phyloP scores from a whole-genome alignment of 2,113 vertebrate species.

The Dasypus novemcinctus region DNA sequence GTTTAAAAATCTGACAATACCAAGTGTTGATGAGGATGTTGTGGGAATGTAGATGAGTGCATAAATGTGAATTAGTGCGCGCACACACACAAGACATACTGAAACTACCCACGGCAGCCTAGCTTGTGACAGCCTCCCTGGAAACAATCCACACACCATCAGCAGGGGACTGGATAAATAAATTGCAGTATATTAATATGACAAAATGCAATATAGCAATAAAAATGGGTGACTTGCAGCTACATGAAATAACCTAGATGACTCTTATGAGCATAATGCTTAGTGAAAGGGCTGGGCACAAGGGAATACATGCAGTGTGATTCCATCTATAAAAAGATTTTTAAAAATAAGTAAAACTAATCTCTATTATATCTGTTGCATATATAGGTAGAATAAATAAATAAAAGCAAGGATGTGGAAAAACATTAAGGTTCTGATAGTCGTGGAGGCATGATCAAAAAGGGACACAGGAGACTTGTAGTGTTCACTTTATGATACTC shows the following conservation, averaged over 20 bases:
- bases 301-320: not conserved
- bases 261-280: not conserved
- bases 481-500: not conserved
- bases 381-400: not conserved
- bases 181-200: not conserved
- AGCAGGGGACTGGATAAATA: not conserved
- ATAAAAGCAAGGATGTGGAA: not conserved
- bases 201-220: not conserved
- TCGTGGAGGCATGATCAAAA: not conserved
- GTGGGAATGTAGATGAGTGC: not conserved
- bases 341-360: not conserved
- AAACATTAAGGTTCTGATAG: not conserved
- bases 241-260: not conserved
- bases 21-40: not conserved
- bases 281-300: not conserved
- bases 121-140: not conserved
- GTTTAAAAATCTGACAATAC: not conserved
- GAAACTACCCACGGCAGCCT: not conserved
- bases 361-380: not conserved
- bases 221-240: not conserved
- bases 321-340: not conserved
- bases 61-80: not conserved
- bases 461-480: not conserved
- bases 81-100: not conserved
- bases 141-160: not conserved